Evolutionary conservation across 2,888 invertebrate genomes (phyloP), one percentile per base, ranked within the genome.

Genomic region (Sylvicola cinctus): DNA sequence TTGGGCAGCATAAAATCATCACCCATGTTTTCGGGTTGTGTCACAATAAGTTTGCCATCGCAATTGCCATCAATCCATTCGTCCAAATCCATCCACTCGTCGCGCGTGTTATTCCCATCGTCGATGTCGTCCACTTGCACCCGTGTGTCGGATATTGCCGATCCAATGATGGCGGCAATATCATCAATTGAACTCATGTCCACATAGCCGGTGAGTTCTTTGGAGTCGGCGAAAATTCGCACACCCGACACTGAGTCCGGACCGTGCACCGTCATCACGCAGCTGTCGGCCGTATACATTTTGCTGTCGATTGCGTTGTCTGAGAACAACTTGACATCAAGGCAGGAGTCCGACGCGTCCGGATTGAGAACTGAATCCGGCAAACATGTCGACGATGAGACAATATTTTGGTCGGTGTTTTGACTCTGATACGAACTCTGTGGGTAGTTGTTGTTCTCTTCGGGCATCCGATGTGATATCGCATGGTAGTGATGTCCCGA

Each of bases 71-170:
- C 78, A 44, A 87, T 81, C 80, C 80, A 84, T 37, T 79, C 78
- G 41, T 85, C 85, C 34, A 85, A 64, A 50, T 85, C 84, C 68
- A 83, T 79, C 85, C 85, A 87, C 44, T 75, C 76, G 45, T 84
- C 83, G 39, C 80, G 62, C 2, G 80, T 79, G 33, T 72, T 74
- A 49, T 67, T 61, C 1, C 74, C 74, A 34, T 77, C 78, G 42
- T 79, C 79, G 41, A 69, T 70, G n/a, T 68, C 66, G 39, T 67
- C 63, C 37, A 66, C 65, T n/a, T 78, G 75, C 26, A 81, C 81
- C 2, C 85, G 85, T 8, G 84, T 83, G 47, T 84, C 85, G 25
- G 25, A 7, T 45, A 87, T 84, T 36, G 85, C 84, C 3, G 81
- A 83, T 2, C 85, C 84, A 40, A 85, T 83, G 36, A 84, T 78